Percentiles rank a stretch among this genome's conserved stretches.
Evolutionary conservation across 2,797 vertebrate genomes (phyloP).

Genomic region (Ctenochaetus hawaiiensis): DNA sequence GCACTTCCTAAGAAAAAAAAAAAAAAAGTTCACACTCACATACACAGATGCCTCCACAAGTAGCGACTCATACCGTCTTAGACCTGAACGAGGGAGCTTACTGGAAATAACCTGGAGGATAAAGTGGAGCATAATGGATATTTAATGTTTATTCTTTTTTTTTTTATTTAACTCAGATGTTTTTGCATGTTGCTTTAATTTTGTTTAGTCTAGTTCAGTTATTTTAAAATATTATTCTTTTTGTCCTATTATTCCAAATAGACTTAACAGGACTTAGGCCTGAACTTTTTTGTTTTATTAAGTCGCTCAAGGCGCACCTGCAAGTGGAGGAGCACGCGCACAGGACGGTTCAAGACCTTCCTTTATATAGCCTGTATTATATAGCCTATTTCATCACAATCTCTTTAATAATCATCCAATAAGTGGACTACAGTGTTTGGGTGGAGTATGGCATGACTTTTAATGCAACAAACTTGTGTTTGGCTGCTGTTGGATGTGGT

Average conservation of each 20-base stretch:
- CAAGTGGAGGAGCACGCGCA: conserved; percentile 24
- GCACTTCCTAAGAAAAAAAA: conserved; percentile 65
- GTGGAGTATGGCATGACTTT: conserved; percentile 44
- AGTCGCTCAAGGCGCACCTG: conserved; percentile 25
- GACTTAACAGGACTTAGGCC: conserved; percentile 6
- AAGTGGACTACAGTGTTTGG: conserved; percentile 23
- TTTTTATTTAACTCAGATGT: not conserved
- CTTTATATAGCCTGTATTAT: no score
- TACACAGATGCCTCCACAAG: conserved; percentile 74
- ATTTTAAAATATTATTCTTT: conserved; percentile 17
- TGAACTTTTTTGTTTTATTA: conserved; percentile 24
- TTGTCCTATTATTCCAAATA: not conserved
- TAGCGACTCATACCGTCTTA: conserved; percentile 67
- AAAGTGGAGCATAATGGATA: conserved; percentile 51
- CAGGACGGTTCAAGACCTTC: not conserved
- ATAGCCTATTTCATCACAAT: no score
- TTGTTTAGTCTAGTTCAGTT: not conserved
- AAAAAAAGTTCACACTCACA: conserved; percentile 77
- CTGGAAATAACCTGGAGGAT: conserved; percentile 64
- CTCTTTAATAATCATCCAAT: not conserved
- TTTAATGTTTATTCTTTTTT: conserved; percentile 23
- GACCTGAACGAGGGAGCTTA: conserved; percentile 52
- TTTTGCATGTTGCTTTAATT: conserved; percentile 3
- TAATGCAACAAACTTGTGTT: not conserved
- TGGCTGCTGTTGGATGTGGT: conserved; percentile 19